These are phyloP conservation scores for Acanthochromis polyacanthus DNA, from an alignment of 2,113 vertebrate species.

Conservation along the genomic window DNA sequence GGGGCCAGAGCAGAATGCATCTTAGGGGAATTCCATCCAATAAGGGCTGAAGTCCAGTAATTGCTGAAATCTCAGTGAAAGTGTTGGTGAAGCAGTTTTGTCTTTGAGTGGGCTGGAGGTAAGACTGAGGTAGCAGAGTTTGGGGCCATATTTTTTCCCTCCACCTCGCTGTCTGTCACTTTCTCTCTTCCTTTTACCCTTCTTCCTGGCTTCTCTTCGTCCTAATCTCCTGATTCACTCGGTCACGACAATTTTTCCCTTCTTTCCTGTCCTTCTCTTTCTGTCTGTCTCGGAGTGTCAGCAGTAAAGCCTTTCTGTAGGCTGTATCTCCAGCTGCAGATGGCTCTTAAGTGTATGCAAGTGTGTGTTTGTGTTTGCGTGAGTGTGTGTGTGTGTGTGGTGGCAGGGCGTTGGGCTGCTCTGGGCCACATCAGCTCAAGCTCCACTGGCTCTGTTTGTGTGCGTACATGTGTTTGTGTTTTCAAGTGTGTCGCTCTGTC, in stretches of 20 bases:
- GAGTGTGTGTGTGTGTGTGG: conserved; percentile 28
- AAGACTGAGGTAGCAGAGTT: conserved; percentile 33
- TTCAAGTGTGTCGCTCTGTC: conserved; percentile 70
- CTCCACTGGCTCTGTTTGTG: conserved; percentile 79
- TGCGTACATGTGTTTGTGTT: conserved; percentile 72
- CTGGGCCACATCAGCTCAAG: conserved; percentile 80
- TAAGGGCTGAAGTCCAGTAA: conserved; percentile 26
- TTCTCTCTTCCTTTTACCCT: conserved; percentile 20
- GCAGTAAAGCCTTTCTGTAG: conserved; percentile 74
- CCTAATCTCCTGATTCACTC: conserved; percentile 48
- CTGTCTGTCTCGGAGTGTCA: conserved; percentile 67
- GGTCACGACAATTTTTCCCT: conserved; percentile 45
- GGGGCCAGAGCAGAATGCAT: conserved; percentile 4
- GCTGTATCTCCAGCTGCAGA: conserved; percentile 79
- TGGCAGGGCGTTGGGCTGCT: conserved; percentile 72
- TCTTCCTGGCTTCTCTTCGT: conserved; percentile 2
- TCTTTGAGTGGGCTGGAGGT: conserved; percentile 49
- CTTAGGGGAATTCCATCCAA: conserved; percentile 35
- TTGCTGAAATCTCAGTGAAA: conserved; percentile 38
- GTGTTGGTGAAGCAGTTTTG: conserved; percentile 59
- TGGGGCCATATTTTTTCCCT: conserved; percentile 12
- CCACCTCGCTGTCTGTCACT: conserved; percentile 27
- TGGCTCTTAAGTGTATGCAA: conserved; percentile 69
- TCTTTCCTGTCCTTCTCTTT: conserved; percentile 44
- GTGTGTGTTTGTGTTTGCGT: conserved; percentile 39